Evolutionary conservation across 2,113 vertebrate species (phyloP).

Genomic region (Otocyon megalotis): DNA sequence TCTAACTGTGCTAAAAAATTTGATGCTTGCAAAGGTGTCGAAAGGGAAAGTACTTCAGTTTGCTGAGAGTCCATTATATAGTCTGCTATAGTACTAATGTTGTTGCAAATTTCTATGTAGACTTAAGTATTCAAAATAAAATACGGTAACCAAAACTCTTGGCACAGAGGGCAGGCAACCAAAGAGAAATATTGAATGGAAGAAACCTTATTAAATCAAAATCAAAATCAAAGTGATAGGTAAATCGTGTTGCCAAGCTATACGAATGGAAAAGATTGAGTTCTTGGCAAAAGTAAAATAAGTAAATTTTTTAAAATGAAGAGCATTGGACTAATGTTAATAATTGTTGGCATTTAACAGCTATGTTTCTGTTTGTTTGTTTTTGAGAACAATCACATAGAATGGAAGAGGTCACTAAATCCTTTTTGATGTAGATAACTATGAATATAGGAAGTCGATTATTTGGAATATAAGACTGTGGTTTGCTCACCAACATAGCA

Average conservation of each 20-base stretch:
- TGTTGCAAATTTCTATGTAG: not conserved
- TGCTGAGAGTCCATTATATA: not conserved
- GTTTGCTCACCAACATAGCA: not conserved
- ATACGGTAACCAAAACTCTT: not conserved
- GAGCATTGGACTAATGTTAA: not conserved
- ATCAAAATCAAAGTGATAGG: not conserved
- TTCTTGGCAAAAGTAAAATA: slow-evolving; percentile 1
- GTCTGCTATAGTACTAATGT: not conserved
- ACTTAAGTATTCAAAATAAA: slow-evolving; percentile 41
- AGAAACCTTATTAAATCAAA: slow-evolving; percentile 25
- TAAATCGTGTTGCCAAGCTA: not conserved
- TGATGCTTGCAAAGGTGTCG: not conserved
- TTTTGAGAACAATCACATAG: not conserved
- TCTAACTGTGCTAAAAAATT: not conserved
- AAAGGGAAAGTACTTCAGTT: not conserved
- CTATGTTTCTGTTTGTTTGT: not conserved
- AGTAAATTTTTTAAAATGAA: not conserved
- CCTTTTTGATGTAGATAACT: not conserved
- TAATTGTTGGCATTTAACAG: slow-evolving; percentile 14
- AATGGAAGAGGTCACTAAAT: not conserved
- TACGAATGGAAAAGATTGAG: not conserved
- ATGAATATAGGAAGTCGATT: not conserved
- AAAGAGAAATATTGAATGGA: not conserved
- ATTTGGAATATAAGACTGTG: not conserved
- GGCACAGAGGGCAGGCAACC: not conserved